Evolutionary conservation across 1,140 invertebrate genomes (phyloP).

Genomic region (Platyura marginata): DNA sequence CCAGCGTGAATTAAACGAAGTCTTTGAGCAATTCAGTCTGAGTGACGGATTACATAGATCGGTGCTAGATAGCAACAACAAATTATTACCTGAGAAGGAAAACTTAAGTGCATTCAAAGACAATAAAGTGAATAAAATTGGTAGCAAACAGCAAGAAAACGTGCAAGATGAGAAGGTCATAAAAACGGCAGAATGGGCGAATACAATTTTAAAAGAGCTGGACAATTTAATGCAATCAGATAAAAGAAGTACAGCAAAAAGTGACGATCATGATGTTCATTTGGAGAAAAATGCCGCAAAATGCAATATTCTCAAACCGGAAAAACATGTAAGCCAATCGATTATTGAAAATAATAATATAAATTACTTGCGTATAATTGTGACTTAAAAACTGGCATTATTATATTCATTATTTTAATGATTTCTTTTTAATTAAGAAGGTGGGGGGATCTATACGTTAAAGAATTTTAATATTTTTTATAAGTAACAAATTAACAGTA

Average conservation of each 20-base stretch:
- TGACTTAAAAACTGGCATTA: too few species aligned
- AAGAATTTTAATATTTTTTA: conserved; percentile 9
- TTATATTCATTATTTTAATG: too few species aligned
- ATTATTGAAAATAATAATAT: too few species aligned
- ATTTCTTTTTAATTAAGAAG: too few species aligned
- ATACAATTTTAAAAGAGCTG: conserved; percentile 22
- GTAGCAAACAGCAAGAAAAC: background rate
- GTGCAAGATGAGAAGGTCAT: background rate
- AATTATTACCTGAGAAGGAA: background rate
- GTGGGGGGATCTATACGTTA: too few species aligned
- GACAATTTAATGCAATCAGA: conserved; percentile 19
- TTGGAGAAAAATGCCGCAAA: conserved; percentile 11
- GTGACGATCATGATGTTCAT: conserved; percentile 16
- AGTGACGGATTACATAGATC: background rate
- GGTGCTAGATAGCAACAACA: background rate
- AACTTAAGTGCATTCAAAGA: conserved; percentile 10
- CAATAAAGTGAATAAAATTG: conserved; percentile 6
- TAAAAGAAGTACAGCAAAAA: conserved; percentile 9
- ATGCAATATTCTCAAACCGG: conserved; percentile 19
- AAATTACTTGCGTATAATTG: too few species aligned
- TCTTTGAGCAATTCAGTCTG: conserved; percentile 17
- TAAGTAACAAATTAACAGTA: too few species aligned
- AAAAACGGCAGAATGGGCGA: conserved; percentile 17
- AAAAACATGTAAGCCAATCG: conserved; percentile 26
- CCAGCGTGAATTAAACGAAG: conserved; percentile 24